Percentiles rank a stretch among this genome's conserved stretches.
phyloP scores from a whole-genome alignment of 2,113 vertebrate species.

The Coturnix japonica region DNA sequence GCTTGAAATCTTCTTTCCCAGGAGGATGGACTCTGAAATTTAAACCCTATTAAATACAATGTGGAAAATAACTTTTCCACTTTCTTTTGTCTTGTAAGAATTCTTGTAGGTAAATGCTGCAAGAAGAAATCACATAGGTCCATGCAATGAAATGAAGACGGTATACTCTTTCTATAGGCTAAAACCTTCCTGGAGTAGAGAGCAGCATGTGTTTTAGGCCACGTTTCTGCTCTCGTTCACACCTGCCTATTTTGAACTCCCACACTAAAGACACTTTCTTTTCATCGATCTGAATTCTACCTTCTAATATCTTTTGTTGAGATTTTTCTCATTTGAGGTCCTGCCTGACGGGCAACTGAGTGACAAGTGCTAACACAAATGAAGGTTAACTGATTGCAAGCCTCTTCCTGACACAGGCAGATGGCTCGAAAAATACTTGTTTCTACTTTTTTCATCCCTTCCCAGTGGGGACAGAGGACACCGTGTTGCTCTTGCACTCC shows the following conservation, averaged over 20 bases:
- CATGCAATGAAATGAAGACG: not conserved
- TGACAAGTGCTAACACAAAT: not conserved
- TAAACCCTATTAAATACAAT: constrained; percentile 34
- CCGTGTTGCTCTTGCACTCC: constrained; percentile 41
- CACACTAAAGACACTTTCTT: not conserved
- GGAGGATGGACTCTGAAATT: not conserved
- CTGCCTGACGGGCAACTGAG: not conserved
- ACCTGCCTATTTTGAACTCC: not conserved
- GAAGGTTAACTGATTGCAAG: not conserved
- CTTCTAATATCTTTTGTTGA: not conserved
- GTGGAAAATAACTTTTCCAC: constrained; percentile 15
- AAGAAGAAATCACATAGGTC: not conserved
- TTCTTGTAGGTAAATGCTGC: not conserved
- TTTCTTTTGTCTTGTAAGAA: constrained; percentile 51
- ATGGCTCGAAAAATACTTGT: not conserved
- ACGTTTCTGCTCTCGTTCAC: not conserved
- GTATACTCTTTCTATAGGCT: not conserved
- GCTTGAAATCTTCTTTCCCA: not conserved
- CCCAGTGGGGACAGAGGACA: not conserved
- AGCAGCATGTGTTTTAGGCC: not conserved
- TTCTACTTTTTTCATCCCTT: not conserved
- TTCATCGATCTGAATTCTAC: not conserved
- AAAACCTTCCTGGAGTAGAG: not conserved
- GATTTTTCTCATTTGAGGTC: not conserved
- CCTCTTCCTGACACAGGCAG: not conserved